Evolutionary conservation across 2,888 invertebrate genomes (phyloP).

Genomic region (Alloplasta piceator): DNA sequence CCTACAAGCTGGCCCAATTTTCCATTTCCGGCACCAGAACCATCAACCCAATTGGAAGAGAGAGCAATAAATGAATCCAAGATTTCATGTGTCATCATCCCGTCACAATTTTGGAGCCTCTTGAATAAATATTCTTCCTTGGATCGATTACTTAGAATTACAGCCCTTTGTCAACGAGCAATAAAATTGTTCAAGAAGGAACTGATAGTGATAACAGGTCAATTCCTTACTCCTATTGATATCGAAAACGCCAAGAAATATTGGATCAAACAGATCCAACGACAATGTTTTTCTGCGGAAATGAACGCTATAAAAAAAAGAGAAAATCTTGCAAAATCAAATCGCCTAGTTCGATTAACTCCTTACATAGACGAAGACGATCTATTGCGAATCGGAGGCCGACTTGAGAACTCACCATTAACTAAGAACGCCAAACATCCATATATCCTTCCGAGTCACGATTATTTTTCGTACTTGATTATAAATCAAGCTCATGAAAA

Average conservation of each 20-base stretch:
- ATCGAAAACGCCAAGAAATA: not conserved
- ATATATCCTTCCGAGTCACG: constrained; percentile 44
- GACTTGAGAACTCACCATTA: constrained; percentile 25
- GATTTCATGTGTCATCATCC: too few relatives aligned
- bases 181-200: too few relatives aligned
- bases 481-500: constrained; percentile 41
- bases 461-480: constrained; percentile 31
- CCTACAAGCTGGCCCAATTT: too few relatives aligned
- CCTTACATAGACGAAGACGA: constrained; percentile 46
- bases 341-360: constrained; percentile 27
- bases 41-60: not conserved
- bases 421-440: constrained; percentile 40
- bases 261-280: constrained; percentile 38
- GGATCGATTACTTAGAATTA: not conserved
- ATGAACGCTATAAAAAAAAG: constrained; percentile 22
- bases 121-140: not conserved
- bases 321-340: not conserved
- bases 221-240: not conserved
- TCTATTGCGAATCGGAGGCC: constrained; percentile 9
- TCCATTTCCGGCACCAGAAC: constrained; percentile 49
- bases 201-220: too few relatives aligned
- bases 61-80: not conserved
- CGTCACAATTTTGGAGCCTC: too few relatives aligned
- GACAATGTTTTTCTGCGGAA: constrained; percentile 23
- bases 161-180: not conserved